These are phyloP conservation scores for Zootermopsis nevadensis DNA, from an alignment of 2,888 invertebrate genomes.

Conservation along the genomic window DNA sequence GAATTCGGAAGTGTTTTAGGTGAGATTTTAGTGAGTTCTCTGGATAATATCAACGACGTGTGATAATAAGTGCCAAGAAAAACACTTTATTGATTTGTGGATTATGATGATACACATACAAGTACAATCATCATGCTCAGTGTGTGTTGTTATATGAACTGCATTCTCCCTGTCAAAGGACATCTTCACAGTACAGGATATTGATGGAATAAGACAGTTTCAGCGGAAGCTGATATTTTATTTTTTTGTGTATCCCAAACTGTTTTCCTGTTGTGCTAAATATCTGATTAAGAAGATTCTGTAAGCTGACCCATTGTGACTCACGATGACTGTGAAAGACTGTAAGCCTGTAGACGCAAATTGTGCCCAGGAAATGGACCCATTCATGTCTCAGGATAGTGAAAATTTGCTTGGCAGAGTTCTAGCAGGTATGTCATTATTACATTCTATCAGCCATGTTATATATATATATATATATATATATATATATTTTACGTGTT, in stretches of 20 bases:
- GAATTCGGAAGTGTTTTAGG: not conserved
- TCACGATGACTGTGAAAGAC: slow-evolving; percentile 51
- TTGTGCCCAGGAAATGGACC: slow-evolving; percentile 50
- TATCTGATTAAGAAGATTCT: slow-evolving; percentile 12
- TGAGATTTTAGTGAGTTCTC: not conserved
- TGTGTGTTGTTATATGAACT: not conserved
- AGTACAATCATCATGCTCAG: not conserved
- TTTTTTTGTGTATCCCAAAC: slow-evolving; percentile 24
- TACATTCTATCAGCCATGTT: no score
- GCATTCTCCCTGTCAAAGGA: not conserved
- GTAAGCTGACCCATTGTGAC: slow-evolving; percentile 36
- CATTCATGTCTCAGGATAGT: slow-evolving; percentile 60
- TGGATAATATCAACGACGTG: not conserved
- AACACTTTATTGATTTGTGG: not conserved
- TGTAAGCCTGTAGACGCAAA: slow-evolving; percentile 43
- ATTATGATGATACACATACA: not conserved
- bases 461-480: no score
- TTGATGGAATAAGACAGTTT: not conserved
- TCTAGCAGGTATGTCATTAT: slow-evolving; percentile 66
- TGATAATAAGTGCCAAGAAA: not conserved
- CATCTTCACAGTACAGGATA: not conserved
- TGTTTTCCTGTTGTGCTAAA: not conserved
- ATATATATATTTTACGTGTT: no score
- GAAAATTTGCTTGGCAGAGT: slow-evolving; percentile 70
- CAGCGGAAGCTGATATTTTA: not conserved